Conservation (phyloP, 2,113 vertebrate species). For the Balaenoptera acutorostrata region DNA sequence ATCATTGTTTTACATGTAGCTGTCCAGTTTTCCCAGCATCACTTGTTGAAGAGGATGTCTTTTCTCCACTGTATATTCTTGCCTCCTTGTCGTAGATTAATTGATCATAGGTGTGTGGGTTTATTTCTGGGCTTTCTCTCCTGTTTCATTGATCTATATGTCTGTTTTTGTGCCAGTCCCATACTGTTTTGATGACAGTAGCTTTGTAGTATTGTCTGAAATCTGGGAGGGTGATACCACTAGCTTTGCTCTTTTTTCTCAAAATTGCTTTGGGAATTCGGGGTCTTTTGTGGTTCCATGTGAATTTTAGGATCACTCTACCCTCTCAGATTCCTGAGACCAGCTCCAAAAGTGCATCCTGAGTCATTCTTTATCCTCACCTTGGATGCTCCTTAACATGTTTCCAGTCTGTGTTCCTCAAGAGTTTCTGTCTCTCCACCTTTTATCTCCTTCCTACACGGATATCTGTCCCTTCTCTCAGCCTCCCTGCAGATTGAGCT, state of each 20-base stretch:
- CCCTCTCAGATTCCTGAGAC: neutral
- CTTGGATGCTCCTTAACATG: too few relatives aligned
- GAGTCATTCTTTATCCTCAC: too few relatives aligned
- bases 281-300: neutral
- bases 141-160: neutral
- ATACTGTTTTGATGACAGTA: neutral
- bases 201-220: neutral
- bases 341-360: too few relatives aligned
- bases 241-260: neutral
- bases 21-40: neutral
- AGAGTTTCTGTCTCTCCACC: too few relatives aligned
- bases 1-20: neutral
- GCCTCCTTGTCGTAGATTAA: neutral
- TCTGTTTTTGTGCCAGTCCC: neutral
- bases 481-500: too few relatives aligned
- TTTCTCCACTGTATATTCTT: neutral
- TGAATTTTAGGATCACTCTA: neutral
- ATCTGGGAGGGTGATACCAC: neutral
- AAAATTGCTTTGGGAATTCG: neutral
- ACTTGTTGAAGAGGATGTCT: neutral
- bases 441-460: too few relatives aligned
- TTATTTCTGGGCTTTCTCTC: neutral
- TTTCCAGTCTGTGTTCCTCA: too few relatives aligned
- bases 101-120: neutral
- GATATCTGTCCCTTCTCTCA: too few relatives aligned